Percentiles rank a stretch among this genome's conserved stretches.
Evolutionary conservation across 2,113 vertebrate species (phyloP).

Genomic region (Burhinus oedicnemus): DNA sequence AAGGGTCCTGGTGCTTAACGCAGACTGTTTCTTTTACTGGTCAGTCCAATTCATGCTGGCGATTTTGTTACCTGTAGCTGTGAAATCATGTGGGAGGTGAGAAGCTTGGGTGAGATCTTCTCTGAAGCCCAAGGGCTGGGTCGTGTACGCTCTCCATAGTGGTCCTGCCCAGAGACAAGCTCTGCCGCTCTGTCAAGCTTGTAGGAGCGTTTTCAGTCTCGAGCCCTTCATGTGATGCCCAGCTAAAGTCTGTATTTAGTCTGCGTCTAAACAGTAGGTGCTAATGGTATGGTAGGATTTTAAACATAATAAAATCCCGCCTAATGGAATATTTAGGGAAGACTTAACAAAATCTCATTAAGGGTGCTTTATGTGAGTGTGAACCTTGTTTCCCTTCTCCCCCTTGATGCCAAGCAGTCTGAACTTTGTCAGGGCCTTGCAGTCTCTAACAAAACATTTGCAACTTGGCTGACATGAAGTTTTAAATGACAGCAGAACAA

Average conservation of each 20-base stretch:
- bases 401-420: neutral
- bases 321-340: neutral
- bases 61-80: neutral
- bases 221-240: neutral
- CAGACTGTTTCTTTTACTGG: neutral
- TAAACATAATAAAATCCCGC: neutral
- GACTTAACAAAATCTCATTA: neutral
- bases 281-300: neutral
- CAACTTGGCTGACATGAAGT: neutral
- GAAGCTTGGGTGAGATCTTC: too few relatives aligned
- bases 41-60: neutral
- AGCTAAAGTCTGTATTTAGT: neutral
- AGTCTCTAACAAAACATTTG: neutral
- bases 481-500: neutral
- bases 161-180: neutral
- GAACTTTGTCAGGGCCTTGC: neutral
- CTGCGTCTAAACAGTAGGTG: neutral
- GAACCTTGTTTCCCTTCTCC: neutral
- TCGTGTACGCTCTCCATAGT: too few relatives aligned
- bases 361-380: rapidly evolving
- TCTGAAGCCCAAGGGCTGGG: too few relatives aligned
- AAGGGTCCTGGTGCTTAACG: too few relatives aligned
- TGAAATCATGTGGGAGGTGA: neutral
- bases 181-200: neutral
- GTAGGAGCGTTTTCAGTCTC: neutral